Conservation (phyloP, 2,113 vertebrate species). For the Argyrosomus japonicus region DNA sequence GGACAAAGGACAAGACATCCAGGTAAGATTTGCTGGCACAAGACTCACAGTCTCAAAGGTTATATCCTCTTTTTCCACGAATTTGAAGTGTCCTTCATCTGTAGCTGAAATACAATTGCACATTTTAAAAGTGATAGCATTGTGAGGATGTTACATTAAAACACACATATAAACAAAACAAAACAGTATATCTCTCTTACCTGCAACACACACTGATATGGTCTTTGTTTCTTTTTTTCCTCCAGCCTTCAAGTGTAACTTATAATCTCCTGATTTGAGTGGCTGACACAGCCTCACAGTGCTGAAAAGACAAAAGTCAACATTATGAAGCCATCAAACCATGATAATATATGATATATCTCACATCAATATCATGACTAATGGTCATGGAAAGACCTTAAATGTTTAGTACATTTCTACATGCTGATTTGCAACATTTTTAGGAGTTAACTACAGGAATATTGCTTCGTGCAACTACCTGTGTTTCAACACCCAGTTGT, state of each 20-base stretch:
- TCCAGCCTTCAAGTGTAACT: conserved; percentile 88
- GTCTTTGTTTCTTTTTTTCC: conserved; percentile 78
- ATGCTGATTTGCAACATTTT: too few species aligned
- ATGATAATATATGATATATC: too few species aligned
- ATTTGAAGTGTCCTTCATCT: conserved; percentile 51
- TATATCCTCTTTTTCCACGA: background rate
- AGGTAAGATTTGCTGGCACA: conserved; percentile 63
- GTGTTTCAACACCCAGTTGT: conserved; percentile 52
- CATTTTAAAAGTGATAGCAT: accelerated
- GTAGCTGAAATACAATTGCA: conserved; percentile 4
- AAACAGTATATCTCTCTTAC: conserved; percentile 80
- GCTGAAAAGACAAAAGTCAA: conserved; percentile 78
- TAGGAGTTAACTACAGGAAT: background rate
- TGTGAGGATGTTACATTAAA: background rate
- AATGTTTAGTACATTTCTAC: background rate
- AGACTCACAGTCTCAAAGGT: conserved; percentile 36
- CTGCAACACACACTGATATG: conserved; percentile 87
- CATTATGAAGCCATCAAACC: background rate
- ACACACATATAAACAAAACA: background rate
- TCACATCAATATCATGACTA: background rate
- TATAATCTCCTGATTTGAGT: conserved; percentile 87
- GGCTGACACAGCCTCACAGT: conserved; percentile 84
- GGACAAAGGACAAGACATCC: conserved; percentile 16
- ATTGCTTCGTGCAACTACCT: conserved; percentile 53
- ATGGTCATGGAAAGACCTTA: background rate